Evolutionary conservation across 2,888 invertebrate species (phyloP).

Genomic region (Lordiphosa fenestrarum): DNA sequence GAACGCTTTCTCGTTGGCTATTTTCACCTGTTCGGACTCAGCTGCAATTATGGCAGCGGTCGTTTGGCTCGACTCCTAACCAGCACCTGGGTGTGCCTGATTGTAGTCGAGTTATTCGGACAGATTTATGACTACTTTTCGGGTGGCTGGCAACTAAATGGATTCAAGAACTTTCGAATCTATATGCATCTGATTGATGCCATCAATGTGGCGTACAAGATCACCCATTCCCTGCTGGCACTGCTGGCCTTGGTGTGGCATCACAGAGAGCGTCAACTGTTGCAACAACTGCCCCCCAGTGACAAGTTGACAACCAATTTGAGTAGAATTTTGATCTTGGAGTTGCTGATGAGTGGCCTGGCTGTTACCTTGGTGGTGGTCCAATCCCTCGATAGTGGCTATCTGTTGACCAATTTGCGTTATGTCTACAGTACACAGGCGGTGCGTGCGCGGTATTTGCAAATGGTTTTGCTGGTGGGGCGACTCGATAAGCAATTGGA

Average conservation of each 20-base stretch:
- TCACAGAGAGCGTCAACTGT: conserved; percentile 28
- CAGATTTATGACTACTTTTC: conserved; percentile 20
- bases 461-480: conserved; percentile 46
- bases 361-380: not conserved
- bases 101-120: conserved; percentile 21
- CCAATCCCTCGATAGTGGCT: not conserved
- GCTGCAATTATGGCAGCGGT: conserved; percentile 32
- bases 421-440: conserved; percentile 39
- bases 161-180: not conserved
- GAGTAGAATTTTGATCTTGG: conserved; percentile 29
- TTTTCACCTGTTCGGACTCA: conserved; percentile 52
- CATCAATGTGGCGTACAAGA: conserved; percentile 40
- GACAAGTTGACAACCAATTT: not conserved
- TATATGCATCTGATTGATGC: conserved; percentile 19
- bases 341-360: conserved; percentile 10
- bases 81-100: conserved; percentile 26
- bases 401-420: conserved; percentile 6
- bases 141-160: not conserved
- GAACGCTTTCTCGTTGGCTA: conserved; percentile 39
- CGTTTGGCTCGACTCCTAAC: conserved; percentile 24
- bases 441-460: conserved; percentile 54
- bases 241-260: conserved; percentile 35
- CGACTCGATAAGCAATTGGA: conserved; percentile 50
- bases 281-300: conserved; percentile 27
- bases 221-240: conserved; percentile 38